Evolutionary conservation across 2,888 invertebrate species (phyloP).

Genomic region (Ophioninae sp.): DNA sequence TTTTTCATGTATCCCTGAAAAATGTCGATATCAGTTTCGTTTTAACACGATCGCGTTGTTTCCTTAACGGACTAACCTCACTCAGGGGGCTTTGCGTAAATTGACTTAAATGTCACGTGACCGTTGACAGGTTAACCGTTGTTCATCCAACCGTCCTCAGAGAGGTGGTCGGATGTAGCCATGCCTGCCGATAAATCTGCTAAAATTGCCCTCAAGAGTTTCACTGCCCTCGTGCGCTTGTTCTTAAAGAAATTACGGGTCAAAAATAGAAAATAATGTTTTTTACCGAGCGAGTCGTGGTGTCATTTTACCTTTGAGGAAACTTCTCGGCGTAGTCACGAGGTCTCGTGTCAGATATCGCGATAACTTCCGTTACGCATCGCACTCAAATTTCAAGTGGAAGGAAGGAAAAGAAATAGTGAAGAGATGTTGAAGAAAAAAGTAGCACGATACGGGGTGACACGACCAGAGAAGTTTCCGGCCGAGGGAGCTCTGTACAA

Average conservation of each 20-base stretch:
- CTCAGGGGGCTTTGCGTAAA: no score
- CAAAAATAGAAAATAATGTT: neutral
- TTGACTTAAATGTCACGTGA: no score
- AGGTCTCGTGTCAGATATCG: neutral
- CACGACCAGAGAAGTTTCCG: constrained; percentile 34
- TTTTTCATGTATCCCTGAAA: no score
- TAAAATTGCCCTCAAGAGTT: neutral
- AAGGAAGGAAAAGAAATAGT: neutral
- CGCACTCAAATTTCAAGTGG: neutral
- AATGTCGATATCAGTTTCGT: no score
- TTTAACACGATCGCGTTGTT: no score
- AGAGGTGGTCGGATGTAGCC: neutral
- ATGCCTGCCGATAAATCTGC: neutral
- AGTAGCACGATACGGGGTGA: neutral
- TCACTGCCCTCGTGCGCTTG: neutral
- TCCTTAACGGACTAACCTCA: no score
- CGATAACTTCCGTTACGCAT: neutral
- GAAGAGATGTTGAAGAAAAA: neutral
- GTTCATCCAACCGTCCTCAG: neutral
- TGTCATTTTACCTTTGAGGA: constrained; percentile 17
- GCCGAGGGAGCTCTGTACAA: neutral
- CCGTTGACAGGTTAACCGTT: no score
- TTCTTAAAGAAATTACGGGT: neutral
- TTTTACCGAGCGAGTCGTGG: constrained; percentile 11
- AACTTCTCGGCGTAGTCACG: constrained; percentile 4